A percentile compares a stretch with the other conserved stretches of the same genome.
Conservation (phyloP, 2,797 vertebrate genomes). For the Hemibagrus guttatus region DNA sequence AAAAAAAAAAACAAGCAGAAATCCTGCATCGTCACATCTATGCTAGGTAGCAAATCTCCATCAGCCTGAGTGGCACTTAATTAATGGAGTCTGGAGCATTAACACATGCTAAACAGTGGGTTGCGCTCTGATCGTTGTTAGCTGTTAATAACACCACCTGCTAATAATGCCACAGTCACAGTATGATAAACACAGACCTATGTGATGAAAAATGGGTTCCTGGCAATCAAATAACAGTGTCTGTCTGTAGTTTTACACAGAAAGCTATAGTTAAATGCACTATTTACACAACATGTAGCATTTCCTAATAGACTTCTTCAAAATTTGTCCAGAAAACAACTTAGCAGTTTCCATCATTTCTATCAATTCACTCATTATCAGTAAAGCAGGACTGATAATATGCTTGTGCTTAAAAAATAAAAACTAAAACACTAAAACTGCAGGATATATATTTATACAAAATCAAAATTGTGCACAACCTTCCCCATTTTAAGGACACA, state of each 20-base stretch:
- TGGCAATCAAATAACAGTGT: conserved; percentile 12
- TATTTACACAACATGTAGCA: background rate
- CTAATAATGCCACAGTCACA: conserved; percentile 12
- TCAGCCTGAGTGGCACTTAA: conserved; percentile 27
- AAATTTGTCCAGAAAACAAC: background rate
- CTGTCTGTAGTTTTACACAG: background rate
- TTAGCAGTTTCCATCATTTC: background rate
- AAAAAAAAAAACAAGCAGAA: background rate
- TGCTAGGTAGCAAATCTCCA: conserved; percentile 9
- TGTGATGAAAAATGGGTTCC: background rate
- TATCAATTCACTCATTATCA: background rate
- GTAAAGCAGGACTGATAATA: background rate
- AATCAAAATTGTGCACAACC: background rate
- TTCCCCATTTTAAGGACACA: background rate
- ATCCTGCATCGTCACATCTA: background rate
- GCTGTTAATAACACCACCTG: conserved; percentile 24
- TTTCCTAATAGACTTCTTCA: background rate
- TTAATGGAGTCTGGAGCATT: conserved; percentile 23
- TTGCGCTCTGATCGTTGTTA: conserved; percentile 21
- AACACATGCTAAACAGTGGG: conserved; percentile 32
- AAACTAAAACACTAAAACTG: background rate
- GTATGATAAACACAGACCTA: conserved; percentile 21
- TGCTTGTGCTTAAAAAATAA: too few species aligned
- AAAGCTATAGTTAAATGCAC: background rate
- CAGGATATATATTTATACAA: background rate